Conservation (phyloP, 1,140 invertebrate genomes). For the Homalodisca vitripennis region DNA sequence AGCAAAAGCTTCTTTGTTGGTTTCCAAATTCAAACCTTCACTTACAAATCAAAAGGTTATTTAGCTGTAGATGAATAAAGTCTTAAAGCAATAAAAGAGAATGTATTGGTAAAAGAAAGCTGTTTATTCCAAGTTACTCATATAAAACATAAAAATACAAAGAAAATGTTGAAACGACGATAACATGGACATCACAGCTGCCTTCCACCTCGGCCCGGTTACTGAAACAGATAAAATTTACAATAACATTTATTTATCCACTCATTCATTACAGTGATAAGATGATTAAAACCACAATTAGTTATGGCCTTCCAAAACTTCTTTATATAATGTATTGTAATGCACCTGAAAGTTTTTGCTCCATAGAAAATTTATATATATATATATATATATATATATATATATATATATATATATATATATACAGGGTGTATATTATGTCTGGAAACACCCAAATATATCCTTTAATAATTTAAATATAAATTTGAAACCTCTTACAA, state of each 20-base stretch:
- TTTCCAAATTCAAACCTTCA: neutral
- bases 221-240: constrained; percentile 14
- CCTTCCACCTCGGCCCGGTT: neutral
- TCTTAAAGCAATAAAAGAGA: neutral
- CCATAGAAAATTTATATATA: neutral
- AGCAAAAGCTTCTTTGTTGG: neutral
- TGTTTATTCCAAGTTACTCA: constrained; percentile 20
- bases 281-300: neutral
- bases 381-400: neutral
- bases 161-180: neutral
- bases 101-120: constrained; percentile 11
- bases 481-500: too few relatives aligned
- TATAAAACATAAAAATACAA: neutral
- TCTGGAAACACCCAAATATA: too few relatives aligned
- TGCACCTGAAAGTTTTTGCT: too few relatives aligned
- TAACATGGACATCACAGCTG: constrained; percentile 1
- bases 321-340: too few relatives aligned
- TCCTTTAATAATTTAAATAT: too few relatives aligned
- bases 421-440: too few relatives aligned
- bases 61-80: neutral
- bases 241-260: neutral
- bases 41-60: too few relatives aligned
- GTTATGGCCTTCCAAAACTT: too few relatives aligned
- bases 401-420: neutral
- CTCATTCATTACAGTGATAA: neutral